These are phyloP conservation scores for Zoanthus solanderi DNA, from an alignment of 92 coral and sea anemone genomes.

Conservation along the genomic window DNA sequence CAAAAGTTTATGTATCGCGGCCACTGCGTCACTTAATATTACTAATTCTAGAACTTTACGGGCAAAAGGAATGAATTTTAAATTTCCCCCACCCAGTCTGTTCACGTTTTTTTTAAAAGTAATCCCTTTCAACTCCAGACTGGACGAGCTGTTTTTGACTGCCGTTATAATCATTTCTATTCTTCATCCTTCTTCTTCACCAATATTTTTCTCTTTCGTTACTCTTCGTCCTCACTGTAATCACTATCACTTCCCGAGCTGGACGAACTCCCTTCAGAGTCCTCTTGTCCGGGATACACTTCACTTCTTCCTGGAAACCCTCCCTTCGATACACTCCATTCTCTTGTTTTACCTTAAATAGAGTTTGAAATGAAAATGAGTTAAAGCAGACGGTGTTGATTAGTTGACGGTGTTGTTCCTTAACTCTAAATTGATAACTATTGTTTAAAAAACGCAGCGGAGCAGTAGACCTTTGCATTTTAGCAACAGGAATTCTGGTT, in stretches of 20 bases:
- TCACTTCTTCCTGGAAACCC: slow-evolving; percentile 14
- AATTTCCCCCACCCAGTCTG: no score
- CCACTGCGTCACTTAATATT: no score
- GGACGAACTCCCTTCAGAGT: slow-evolving; percentile 37
- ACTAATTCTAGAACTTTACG: no score
- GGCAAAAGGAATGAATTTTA: no score
- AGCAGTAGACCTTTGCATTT: no score
- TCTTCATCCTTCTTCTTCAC: not conserved
- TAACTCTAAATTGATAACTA: no score
- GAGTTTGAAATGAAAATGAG: not conserved
- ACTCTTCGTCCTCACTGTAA: slow-evolving; percentile 71
- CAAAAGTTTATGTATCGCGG: no score
- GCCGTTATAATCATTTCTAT: not conserved
- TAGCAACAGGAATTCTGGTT: no score
- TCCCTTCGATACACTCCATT: slow-evolving; percentile 31
- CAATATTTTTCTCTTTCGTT: not conserved
- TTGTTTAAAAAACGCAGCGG: no score
- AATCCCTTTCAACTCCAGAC: no score
- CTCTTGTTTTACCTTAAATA: not conserved
- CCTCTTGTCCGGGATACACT: slow-evolving; percentile 7
- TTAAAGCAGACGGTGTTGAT: not conserved
- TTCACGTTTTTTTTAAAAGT: no score
- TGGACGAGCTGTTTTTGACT: no score
- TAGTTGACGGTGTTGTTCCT: not conserved
- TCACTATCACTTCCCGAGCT: slow-evolving; percentile 82